Conservation (phyloP, 2,113 vertebrate genomes). For the Porphyrio hochstetteri region DNA sequence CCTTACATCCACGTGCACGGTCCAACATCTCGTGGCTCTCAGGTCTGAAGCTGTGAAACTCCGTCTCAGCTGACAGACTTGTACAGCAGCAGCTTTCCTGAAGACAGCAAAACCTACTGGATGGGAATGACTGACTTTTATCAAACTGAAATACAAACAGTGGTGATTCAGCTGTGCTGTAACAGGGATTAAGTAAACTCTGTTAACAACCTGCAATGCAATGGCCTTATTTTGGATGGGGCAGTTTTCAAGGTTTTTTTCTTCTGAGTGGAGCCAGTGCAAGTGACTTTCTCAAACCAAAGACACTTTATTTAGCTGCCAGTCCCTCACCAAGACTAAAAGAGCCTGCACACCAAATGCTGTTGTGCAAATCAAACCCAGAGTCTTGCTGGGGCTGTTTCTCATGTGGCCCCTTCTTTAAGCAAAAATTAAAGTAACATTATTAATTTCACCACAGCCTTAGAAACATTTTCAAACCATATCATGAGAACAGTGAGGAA, state of each 20-base stretch:
- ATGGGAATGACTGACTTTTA: background rate
- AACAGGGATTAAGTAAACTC: background rate
- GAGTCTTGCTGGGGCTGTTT: background rate
- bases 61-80: background rate
- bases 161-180: background rate
- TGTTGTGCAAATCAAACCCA: background rate
- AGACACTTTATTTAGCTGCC: background rate
- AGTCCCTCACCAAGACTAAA: background rate
- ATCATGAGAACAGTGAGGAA: background rate
- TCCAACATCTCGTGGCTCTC: background rate
- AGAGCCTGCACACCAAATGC: background rate
- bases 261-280: background rate
- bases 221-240: background rate
- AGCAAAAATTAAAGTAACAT: background rate
- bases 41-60: background rate
- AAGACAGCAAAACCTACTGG: background rate
- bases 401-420: background rate
- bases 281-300: background rate
- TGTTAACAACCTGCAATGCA: background rate
- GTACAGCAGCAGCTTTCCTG: background rate
- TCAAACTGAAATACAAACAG: background rate
- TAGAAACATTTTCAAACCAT: background rate
- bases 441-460: background rate
- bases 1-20: background rate
- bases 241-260: background rate